Conservation (phyloP, 2,113 vertebrate genomes). For the Circaetus cinerascens region DNA sequence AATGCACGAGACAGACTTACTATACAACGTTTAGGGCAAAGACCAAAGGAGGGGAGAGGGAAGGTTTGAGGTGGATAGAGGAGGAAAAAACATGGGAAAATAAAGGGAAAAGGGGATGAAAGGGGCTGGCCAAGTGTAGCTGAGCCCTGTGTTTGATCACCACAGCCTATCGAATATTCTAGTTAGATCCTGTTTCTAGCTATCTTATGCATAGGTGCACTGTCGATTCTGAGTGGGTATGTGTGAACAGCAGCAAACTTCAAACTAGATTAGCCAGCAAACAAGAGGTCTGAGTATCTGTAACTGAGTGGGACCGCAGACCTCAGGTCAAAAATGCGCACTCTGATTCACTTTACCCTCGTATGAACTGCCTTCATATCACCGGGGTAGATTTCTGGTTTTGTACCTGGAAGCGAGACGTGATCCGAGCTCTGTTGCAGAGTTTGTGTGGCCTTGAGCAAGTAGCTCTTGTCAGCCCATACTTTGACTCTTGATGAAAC, state of each 20-base stretch:
- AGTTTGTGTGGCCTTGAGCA: background rate
- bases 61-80: background rate
- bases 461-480: background rate
- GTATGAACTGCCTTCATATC: accelerated
- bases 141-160: background rate
- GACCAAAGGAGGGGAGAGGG: background rate
- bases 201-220: accelerated
- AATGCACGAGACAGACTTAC: background rate
- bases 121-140: background rate
- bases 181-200: background rate
- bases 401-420: background rate
- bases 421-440: background rate
- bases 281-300: background rate
- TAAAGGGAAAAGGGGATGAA: background rate
- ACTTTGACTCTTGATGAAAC: background rate
- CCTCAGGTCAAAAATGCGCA: background rate
- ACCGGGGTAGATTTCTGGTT: background rate
- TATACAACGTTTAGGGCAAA: background rate
- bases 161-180: background rate
- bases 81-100: background rate
- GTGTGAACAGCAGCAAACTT: background rate
- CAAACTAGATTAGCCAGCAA: background rate
- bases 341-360: background rate
- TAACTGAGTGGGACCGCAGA: background rate
- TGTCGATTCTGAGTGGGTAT: background rate